These are phyloP conservation scores for Neogobius melanostomus DNA, from an alignment of 2,113 vertebrate genomes.

Conservation along the genomic window DNA sequence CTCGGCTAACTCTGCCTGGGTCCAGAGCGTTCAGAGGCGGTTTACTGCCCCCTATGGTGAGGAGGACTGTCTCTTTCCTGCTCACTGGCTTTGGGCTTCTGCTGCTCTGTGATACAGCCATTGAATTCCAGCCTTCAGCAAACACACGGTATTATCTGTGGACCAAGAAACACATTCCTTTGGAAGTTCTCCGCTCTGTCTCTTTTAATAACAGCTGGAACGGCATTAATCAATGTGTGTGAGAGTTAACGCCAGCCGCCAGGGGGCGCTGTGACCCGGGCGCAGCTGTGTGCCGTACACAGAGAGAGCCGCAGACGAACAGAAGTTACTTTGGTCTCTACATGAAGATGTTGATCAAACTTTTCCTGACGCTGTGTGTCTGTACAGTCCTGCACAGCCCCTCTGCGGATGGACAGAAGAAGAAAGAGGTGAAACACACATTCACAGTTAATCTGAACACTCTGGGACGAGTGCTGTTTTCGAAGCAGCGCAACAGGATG, in stretches of 20 bases:
- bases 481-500: background rate
- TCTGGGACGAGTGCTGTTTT: background rate
- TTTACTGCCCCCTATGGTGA: background rate
- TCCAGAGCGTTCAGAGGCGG: too few relatives aligned
- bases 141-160: too few relatives aligned
- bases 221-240: too few relatives aligned
- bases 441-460: background rate
- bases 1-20: too few relatives aligned
- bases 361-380: constrained; percentile 51
- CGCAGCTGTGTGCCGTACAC: background rate
- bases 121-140: too few relatives aligned
- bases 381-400: constrained; percentile 39
- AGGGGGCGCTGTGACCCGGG: background rate
- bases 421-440: constrained; percentile 78
- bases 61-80: background rate
- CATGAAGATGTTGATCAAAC: constrained; percentile 64
- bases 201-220: too few relatives aligned
- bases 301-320: background rate
- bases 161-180: too few relatives aligned
- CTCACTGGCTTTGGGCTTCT: too few relatives aligned
- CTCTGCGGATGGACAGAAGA: constrained; percentile 74
- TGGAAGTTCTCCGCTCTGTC: too few relatives aligned
- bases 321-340: background rate
- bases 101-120: too few relatives aligned
- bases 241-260: too few relatives aligned